These are phyloP conservation scores for Drosophila robusta DNA, from an alignment of 2,888 invertebrate genomes.

Conservation along the genomic window DNA sequence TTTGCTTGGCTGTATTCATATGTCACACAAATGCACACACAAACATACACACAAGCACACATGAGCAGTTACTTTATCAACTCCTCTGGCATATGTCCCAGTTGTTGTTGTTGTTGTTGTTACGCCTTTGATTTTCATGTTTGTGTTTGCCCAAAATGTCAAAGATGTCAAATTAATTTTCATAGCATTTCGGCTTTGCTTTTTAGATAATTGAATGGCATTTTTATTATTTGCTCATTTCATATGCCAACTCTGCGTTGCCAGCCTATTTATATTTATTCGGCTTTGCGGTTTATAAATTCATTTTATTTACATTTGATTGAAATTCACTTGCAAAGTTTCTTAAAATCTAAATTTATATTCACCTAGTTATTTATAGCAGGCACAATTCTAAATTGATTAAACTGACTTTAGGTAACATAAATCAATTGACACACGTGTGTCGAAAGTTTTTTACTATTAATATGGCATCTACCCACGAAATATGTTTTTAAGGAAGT, in stretches of 20 bases:
- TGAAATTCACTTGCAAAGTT: slow-evolving; percentile 13
- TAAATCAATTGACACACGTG: slow-evolving; percentile 4
- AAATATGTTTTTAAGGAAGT: too few species aligned
- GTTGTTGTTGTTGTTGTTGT: slow-evolving; percentile 20
- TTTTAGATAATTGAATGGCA: slow-evolving; percentile 73
- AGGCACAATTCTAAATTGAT: slow-evolving; percentile 13
- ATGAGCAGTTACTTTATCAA: slow-evolving; percentile 26
- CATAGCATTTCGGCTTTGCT: slow-evolving; percentile 59
- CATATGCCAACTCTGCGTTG: slow-evolving; percentile 12
- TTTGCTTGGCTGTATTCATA: slow-evolving; percentile 40
- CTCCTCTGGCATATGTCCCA: slow-evolving; percentile 18
- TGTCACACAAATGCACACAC: slow-evolving; percentile 5
- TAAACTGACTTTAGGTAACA: neutral
- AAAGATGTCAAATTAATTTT: slow-evolving; percentile 77
- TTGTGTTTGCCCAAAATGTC: slow-evolving; percentile 71
- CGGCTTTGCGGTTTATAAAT: slow-evolving; percentile 13
- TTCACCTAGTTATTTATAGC: slow-evolving; percentile 25
- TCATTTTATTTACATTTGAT: neutral
- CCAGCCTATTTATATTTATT: slow-evolving; percentile 11
- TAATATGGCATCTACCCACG: neutral
- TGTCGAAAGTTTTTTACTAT: neutral
- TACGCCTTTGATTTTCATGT: slow-evolving; percentile 44
- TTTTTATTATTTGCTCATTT: slow-evolving; percentile 41
- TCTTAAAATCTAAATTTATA: slow-evolving; percentile 1
- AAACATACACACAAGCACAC: slow-evolving; percentile 1